phyloP scores from a whole-genome alignment of 1,140 invertebrate species.

The Lepidostoma basale region DNA sequence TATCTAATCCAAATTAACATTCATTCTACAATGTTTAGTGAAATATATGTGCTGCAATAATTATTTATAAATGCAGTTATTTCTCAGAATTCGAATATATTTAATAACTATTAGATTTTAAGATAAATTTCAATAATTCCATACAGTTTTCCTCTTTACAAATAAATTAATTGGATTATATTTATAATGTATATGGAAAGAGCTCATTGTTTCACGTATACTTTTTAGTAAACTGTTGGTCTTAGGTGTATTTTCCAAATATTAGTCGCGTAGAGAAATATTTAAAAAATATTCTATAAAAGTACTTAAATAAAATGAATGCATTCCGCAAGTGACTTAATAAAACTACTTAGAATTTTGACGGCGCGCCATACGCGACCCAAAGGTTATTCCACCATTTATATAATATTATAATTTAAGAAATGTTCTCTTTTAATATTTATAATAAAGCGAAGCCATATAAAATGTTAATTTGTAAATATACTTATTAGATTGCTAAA shows the following conservation, averaged over 20 bases:
- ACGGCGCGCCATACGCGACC: background rate
- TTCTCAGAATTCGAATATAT: constrained; percentile 16
- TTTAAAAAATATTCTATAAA: constrained; percentile 10
- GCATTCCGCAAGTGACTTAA: constrained; percentile 36
- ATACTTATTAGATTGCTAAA: background rate
- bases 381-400: background rate
- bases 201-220: too few relatives aligned
- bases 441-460: constrained; percentile 21
- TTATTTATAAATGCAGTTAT: background rate
- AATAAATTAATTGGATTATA: background rate
- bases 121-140: background rate
- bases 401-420: background rate
- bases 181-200: too few relatives aligned
- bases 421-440: background rate
- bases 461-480: constrained; percentile 9
- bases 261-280: background rate
- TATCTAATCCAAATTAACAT: too few relatives aligned
- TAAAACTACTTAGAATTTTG: constrained; percentile 6
- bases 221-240: too few relatives aligned
- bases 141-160: background rate
- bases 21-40: too few relatives aligned
- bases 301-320: constrained; percentile 16
- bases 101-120: background rate
- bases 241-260: constrained; percentile 13
- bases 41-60: too few relatives aligned